Evolutionary conservation across 1,140 invertebrate species (phyloP).

Genomic region (Cryptotermes secundus): DNA sequence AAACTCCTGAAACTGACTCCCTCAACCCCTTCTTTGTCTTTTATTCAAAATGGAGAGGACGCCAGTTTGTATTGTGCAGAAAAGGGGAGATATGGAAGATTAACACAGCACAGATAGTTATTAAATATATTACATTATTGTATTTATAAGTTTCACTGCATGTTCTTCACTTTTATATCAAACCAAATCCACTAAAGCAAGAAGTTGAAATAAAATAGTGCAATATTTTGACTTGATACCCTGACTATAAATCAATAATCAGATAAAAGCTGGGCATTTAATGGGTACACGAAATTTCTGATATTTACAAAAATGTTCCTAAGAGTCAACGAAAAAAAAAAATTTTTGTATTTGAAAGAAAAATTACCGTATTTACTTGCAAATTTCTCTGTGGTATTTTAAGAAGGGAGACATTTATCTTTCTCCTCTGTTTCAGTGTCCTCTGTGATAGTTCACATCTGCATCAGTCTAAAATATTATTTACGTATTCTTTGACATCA

Average conservation of each 20-base stretch:
- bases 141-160: not conserved
- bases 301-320: not conserved
- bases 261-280: not conserved
- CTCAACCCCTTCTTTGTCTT: no score
- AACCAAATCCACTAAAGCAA: not conserved
- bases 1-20: no score
- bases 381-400: not conserved
- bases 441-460: no score
- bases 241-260: not conserved
- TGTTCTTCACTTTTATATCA: not conserved
- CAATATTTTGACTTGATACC: not conserved
- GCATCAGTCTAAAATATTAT: no score
- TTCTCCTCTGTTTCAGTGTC: no score
- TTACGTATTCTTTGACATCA: no score
- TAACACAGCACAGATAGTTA: no score
- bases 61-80: no score
- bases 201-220: no score
- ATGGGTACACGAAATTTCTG: slow-evolving; percentile 7
- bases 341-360: not conserved
- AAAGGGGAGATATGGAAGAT: no score
- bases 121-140: not conserved
- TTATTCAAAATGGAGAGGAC: no score
- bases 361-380: not conserved
- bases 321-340: not conserved
- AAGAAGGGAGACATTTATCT: no score